These are phyloP conservation scores for Coendou prehensilis DNA, from an alignment of 2,797 vertebrate species.

Conservation along the genomic window DNA sequence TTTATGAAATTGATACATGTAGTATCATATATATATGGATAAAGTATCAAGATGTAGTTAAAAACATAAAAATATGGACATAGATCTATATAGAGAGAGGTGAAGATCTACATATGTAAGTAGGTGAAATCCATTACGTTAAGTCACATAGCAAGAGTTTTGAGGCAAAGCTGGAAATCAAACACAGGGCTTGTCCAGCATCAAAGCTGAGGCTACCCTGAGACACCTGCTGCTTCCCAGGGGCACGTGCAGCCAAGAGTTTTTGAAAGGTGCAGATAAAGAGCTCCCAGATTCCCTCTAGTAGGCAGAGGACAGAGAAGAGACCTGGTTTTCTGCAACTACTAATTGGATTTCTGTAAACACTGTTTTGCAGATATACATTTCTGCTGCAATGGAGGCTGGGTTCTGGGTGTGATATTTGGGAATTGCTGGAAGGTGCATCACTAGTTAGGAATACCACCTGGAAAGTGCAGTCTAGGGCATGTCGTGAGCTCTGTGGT, in stretches of 20 bases:
- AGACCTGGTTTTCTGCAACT: constrained; percentile 12
- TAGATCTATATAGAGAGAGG: neutral
- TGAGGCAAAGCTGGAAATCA: neutral
- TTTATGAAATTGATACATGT: constrained; percentile 45
- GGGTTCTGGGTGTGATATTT: neutral
- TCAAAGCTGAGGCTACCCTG: neutral
- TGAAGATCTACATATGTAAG: neutral
- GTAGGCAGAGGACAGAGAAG: neutral
- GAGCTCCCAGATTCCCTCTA: neutral
- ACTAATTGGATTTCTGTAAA: constrained; percentile 43
- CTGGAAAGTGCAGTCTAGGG: neutral
- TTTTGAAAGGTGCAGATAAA: neutral
- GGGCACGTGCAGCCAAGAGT: neutral
- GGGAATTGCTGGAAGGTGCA: neutral
- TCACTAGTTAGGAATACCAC: neutral
- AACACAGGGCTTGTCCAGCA: neutral
- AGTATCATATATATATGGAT: neutral
- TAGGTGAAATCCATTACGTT: constrained; percentile 4
- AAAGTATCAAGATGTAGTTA: neutral
- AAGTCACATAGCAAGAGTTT: neutral
- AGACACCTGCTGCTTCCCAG: neutral
- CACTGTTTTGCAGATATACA: neutral
- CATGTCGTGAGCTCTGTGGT: neutral
- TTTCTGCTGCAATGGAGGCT: neutral
- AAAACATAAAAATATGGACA: neutral